Percentiles rank a stretch among this genome's conserved stretches.
phyloP scores from a whole-genome alignment of 1,140 invertebrate species.

The Pygmarrhopalites habei region DNA sequence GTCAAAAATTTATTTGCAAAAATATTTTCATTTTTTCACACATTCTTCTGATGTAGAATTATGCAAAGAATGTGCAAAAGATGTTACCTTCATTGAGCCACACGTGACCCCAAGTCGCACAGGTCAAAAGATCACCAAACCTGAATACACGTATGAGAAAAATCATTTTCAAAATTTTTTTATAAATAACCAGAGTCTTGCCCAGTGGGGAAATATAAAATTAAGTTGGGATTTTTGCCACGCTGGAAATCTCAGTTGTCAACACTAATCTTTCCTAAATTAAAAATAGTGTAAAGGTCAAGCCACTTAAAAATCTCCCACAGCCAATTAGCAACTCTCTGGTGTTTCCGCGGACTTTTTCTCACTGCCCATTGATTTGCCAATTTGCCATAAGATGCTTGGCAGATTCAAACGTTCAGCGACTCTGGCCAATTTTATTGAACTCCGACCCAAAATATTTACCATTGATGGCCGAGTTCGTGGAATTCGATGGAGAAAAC shows the following conservation, averaged over 20 bases:
- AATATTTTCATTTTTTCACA: too few species aligned
- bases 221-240: constrained; percentile 20
- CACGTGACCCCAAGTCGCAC: constrained; percentile 41
- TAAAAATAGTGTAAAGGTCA: background rate
- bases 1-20: too few species aligned
- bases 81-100: constrained; percentile 29
- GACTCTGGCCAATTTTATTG: too few species aligned
- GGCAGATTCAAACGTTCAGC: too few species aligned
- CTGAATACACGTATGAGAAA: too few species aligned
- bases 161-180: too few species aligned
- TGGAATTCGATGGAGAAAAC: constrained; percentile 13
- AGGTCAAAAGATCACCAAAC: constrained; percentile 41
- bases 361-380: too few species aligned
- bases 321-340: background rate
- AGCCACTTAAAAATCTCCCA: background rate
- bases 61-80: background rate
- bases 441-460: too few species aligned
- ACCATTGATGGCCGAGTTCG: constrained; percentile 26
- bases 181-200: too few species aligned
- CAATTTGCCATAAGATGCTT: too few species aligned
- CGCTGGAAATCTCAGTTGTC: background rate
- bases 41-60: background rate
- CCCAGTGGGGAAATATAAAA: too few species aligned
- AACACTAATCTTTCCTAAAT: background rate
- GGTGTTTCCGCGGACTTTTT: too few species aligned